Percentiles rank a stretch among this genome's conserved stretches.
These are phyloP conservation scores for Lasaia peninsularis DNA, from an alignment of 1,140 invertebrate species.

Conservation along the genomic window DNA sequence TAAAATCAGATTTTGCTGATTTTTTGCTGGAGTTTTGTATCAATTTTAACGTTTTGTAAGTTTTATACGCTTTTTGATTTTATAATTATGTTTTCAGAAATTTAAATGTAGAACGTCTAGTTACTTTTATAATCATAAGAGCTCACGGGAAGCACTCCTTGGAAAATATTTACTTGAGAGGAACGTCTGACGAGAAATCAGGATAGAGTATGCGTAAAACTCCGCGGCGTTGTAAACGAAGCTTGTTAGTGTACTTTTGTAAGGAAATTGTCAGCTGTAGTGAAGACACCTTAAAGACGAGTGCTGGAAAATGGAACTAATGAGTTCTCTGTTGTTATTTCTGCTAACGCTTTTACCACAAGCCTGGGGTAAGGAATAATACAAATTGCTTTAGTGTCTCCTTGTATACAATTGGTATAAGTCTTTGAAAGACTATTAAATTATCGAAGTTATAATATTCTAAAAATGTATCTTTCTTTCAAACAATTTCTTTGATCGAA, in stretches of 20 bases:
- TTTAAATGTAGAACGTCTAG: too few species aligned
- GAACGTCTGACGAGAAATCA: conserved; percentile 20
- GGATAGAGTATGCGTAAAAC: conserved; percentile 46
- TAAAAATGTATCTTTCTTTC: not conserved
- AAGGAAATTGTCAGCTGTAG: conserved; percentile 57
- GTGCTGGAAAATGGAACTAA: conserved; percentile 62
- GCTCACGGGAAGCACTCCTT: conserved; percentile 20
- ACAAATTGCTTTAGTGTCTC: conserved; percentile 18
- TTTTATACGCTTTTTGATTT: too few species aligned
- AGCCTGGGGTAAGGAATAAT: conserved; percentile 44
- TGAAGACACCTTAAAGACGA: conserved; percentile 50
- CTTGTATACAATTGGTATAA: not conserved
- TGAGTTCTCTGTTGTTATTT: conserved; percentile 58
- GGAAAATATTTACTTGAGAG: conserved; percentile 33
- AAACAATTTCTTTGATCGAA: too few species aligned
- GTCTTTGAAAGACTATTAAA: not conserved
- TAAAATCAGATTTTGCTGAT: too few species aligned
- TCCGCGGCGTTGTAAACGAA: conserved; percentile 50
- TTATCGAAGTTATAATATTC: not conserved
- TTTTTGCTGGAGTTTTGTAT: too few species aligned
- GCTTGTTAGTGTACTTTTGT: conserved; percentile 66
- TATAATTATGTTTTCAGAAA: too few species aligned
- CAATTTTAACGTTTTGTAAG: too few species aligned
- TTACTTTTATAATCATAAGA: conserved; percentile 18
- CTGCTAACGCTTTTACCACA: conserved; percentile 46